phyloP scores from a whole-genome alignment of 2,797 vertebrate genomes.

The Thalassophryne amazonica region DNA sequence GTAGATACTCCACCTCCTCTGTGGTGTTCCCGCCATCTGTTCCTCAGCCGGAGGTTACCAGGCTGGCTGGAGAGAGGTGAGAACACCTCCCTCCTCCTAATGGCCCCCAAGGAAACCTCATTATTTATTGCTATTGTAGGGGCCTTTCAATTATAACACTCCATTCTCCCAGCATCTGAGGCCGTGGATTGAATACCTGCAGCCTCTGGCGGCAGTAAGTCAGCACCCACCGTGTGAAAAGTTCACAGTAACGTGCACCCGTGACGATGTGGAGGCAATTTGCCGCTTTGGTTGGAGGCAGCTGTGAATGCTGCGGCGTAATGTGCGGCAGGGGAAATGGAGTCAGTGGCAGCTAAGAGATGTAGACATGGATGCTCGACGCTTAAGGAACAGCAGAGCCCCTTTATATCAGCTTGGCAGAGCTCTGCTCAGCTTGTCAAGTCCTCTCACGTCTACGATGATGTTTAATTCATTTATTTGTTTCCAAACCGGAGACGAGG shows the following conservation, averaged over 20 bases:
- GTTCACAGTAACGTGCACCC: conserved; percentile 31
- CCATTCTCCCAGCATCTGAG: conserved; percentile 41
- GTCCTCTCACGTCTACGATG: conserved; percentile 44
- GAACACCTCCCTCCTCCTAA: conserved; percentile 38
- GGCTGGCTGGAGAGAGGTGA: conserved; percentile 40
- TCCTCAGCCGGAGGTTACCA: conserved; percentile 48
- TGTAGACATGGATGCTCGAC: conserved; percentile 12
- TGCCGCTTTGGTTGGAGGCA: conserved; percentile 16
- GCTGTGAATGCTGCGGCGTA: neutral
- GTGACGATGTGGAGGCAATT: conserved; percentile 39
- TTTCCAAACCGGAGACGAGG: conserved; percentile 56
- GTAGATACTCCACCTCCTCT: conserved; percentile 21
- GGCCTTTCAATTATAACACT: conserved; percentile 70
- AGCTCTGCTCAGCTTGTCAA: conserved; percentile 29
- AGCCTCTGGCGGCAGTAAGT: conserved; percentile 43
- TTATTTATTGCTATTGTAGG: conserved; percentile 72
- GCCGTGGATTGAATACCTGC: conserved; percentile 55
- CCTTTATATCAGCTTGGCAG: conserved; percentile 15
- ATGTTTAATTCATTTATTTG: no score
- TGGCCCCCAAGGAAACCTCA: conserved; percentile 61
- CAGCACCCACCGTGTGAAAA: conserved; percentile 19
- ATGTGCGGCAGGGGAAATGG: conserved; percentile 15
- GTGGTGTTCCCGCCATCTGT: conserved; percentile 42
- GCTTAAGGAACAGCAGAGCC: conserved; percentile 2
- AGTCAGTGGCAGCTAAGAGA: conserved; percentile 27